Percentiles rank a stretch among this genome's conserved stretches.
Conservation (phyloP, 2,888 invertebrate genomes). For the Deroplatys truncata region DNA sequence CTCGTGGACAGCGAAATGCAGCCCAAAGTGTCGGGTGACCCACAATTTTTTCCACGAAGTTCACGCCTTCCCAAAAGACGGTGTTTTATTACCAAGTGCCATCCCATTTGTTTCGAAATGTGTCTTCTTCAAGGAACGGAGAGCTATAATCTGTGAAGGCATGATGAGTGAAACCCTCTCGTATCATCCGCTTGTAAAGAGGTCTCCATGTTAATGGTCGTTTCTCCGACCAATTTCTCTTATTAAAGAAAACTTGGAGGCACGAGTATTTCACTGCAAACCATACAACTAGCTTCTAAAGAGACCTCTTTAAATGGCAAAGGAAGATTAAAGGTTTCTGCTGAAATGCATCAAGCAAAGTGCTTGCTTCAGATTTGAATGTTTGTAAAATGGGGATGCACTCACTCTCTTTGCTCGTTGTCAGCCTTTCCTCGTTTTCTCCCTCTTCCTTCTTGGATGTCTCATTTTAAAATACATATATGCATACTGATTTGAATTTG, state of each 20-base stretch:
- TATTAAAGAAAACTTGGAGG: neutral
- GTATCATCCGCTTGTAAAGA: neutral
- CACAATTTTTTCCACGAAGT: neutral
- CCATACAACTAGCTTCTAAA: neutral
- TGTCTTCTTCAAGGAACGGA: neutral
- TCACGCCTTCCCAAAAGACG: neutral
- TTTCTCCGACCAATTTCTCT: neutral
- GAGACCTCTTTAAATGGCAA: neutral
- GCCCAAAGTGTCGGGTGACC: neutral
- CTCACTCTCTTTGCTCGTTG: neutral
- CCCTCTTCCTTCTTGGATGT: neutral
- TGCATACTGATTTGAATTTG: too few relatives aligned
- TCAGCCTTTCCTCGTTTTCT: neutral
- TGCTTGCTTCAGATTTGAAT: neutral
- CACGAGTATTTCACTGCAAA: neutral
- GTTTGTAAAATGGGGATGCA: neutral
- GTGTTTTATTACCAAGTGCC: neutral
- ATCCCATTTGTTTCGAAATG: neutral
- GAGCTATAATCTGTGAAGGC: neutral
- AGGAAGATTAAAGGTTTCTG: neutral
- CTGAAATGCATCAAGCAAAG: neutral
- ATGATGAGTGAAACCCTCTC: neutral
- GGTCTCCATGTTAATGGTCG: neutral
- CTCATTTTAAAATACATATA: neutral
- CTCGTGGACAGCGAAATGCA: neutral